Evolutionary conservation across 2,888 invertebrate species (phyloP), one percentile per base, ranked within the genome.

Genomic region (Eurytoma adleriae): DNA sequence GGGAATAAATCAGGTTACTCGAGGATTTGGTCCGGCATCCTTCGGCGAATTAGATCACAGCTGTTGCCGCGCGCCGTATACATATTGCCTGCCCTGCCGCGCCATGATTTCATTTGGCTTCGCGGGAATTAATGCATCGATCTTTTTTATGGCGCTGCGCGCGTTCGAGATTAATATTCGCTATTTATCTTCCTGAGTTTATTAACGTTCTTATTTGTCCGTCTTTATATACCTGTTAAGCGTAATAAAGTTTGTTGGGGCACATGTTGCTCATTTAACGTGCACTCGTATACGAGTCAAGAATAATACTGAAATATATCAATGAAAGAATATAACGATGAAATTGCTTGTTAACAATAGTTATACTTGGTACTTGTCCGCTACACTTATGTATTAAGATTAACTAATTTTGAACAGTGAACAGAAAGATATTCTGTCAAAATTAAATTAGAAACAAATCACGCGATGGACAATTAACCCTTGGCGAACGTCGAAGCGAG

Each of bases 1-100:
- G 52, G 16, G 52, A 77, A 77, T 68, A 73, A 80, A 80, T 77
- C 27, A 68, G 62, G 67, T 80, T 73, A 77, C 56, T 50, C 56
- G 75, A 70, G 71, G 52, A 75, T 56, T 70, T 14, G 48, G 56
- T 24, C 69, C 24, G 50, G 56, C 40, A 62, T 72, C 56, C 24
- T 59, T 75, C 50, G 62, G 56, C 68, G 59, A 76, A 79, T 75
- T 75, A 40, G 59, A 80, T 80, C 71, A 61, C 67, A 70, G 62
- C 62, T 64, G 50, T 27, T 54, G 7, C 20, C 16, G 16, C 5
- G 12, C 12, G 4, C 13, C 64, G 10, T 64, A 18, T 64, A 13
- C 10, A 64, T 18, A 18, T 18, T 40, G 40, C 40, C 40, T 7
- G 40, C 40, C 10, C 40, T 10, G 10, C 10, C 40, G 40, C 10